Conservation (phyloP, 2,113 vertebrate genomes). For the Grammomys dolichurus region DNA sequence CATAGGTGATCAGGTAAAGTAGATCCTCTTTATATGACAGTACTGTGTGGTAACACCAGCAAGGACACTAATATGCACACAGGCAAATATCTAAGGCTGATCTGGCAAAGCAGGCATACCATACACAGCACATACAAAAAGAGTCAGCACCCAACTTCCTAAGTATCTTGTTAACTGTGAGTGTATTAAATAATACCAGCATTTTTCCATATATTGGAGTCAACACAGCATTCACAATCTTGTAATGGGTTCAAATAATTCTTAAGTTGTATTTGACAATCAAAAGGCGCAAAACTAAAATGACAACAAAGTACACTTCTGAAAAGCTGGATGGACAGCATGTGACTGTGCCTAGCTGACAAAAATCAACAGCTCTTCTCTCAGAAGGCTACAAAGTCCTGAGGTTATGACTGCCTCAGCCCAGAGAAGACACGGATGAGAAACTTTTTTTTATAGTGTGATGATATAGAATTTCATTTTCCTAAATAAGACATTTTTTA, state of each 20-base stretch:
- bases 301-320: not conserved
- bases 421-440: not conserved
- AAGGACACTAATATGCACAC: not conserved
- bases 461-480: slow-evolving; percentile 2
- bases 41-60: not conserved
- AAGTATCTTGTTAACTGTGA: not conserved
- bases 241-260: not conserved
- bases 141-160: not conserved
- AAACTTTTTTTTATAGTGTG: not conserved
- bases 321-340: not conserved
- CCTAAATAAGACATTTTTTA: slow-evolving; percentile 1
- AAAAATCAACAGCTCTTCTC: not conserved
- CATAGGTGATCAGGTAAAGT: not conserved
- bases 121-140: not conserved
- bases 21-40: not conserved
- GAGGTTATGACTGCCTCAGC: not conserved
- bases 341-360: not conserved
- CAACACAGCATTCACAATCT: not conserved
- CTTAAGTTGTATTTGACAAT: not conserved
- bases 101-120: not conserved
- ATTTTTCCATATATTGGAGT: not conserved
- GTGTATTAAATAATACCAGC: not conserved
- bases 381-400: not conserved
- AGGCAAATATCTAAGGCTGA: not conserved
- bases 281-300: slow-evolving; percentile 22